phyloP scores from a whole-genome alignment of 1,140 invertebrate genomes.

The Fopius arisanus region DNA sequence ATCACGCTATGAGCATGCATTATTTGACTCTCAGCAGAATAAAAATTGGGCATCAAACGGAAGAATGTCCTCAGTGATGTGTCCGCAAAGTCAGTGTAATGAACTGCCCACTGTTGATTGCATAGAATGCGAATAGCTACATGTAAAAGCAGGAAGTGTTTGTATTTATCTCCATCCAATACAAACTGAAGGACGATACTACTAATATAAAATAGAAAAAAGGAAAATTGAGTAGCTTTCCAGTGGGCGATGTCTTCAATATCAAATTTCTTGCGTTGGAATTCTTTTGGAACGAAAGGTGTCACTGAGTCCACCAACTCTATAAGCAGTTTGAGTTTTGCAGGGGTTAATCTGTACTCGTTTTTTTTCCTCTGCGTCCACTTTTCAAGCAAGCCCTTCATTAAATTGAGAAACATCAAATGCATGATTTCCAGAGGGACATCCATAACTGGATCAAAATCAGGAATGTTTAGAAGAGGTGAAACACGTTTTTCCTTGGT shows the following conservation, averaged over 20 bases:
- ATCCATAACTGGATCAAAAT: not conserved
- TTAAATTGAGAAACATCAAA: not conserved
- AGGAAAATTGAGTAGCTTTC: conserved; percentile 20
- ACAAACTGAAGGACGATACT: not conserved
- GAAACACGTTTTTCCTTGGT: not conserved
- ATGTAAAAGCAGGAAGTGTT: too few relatives aligned
- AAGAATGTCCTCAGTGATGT: conserved; percentile 23
- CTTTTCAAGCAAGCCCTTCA: not conserved
- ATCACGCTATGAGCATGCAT: conserved; percentile 38
- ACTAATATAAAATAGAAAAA: conserved; percentile 22
- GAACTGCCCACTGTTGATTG: too few relatives aligned
- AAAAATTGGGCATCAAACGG: conserved; percentile 20
- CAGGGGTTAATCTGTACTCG: not conserved
- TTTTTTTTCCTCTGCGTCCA: too few relatives aligned
- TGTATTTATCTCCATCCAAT: not conserved
- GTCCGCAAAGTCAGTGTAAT: not conserved
- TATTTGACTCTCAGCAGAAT: conserved; percentile 25
- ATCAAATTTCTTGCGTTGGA: too few relatives aligned
- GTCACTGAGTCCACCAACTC: not conserved
- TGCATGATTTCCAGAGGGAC: not conserved
- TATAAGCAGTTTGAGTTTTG: not conserved
- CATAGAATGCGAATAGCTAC: too few relatives aligned
- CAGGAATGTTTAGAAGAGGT: not conserved
- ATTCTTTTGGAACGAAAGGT: not conserved
- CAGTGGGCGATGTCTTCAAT: not conserved